Percentiles rank a stretch among this genome's conserved stretches.
Conservation (phyloP, 2,888 invertebrate genomes). For the Scaptomyza flava region DNA sequence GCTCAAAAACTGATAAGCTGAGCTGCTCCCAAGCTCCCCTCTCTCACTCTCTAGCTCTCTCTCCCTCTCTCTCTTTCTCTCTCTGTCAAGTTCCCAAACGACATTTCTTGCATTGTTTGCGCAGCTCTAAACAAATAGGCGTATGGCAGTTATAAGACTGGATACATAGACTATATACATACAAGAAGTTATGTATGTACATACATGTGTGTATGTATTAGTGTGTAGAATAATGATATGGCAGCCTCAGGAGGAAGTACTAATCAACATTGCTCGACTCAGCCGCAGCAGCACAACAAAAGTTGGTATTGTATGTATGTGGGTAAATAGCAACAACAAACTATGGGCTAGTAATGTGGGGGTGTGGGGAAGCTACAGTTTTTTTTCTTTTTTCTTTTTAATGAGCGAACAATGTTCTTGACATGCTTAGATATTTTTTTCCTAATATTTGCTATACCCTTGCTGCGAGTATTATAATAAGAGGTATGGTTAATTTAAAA, state of each 20-base stretch:
- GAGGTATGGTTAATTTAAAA: too few relatives aligned
- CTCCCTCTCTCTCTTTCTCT: neutral
- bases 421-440: conserved; percentile 63
- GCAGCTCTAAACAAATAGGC: conserved; percentile 53
- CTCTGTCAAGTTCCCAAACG: conserved; percentile 22
- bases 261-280: conserved; percentile 64
- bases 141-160: conserved; percentile 27
- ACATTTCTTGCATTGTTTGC: conserved; percentile 53
- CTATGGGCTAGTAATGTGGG: conserved; percentile 1
- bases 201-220: neutral
- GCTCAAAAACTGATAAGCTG: conserved; percentile 47
- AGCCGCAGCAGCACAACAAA: conserved; percentile 58
- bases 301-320: conserved; percentile 65
- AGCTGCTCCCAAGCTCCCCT: conserved; percentile 30
- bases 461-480: neutral
- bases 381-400: conserved; percentile 46
- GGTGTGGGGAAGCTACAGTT: conserved; percentile 14
- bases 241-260: conserved; percentile 79
- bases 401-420: conserved; percentile 78
- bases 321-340: conserved; percentile 44
- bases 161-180: conserved; percentile 21
- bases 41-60: too few relatives aligned
- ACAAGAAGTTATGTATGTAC: neutral
- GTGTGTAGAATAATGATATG: conserved; percentile 58
- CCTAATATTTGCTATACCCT: conserved; percentile 15